Evolutionary conservation across 2,113 vertebrate genomes (phyloP).

Genomic region (Cheirogaleus medius): DNA sequence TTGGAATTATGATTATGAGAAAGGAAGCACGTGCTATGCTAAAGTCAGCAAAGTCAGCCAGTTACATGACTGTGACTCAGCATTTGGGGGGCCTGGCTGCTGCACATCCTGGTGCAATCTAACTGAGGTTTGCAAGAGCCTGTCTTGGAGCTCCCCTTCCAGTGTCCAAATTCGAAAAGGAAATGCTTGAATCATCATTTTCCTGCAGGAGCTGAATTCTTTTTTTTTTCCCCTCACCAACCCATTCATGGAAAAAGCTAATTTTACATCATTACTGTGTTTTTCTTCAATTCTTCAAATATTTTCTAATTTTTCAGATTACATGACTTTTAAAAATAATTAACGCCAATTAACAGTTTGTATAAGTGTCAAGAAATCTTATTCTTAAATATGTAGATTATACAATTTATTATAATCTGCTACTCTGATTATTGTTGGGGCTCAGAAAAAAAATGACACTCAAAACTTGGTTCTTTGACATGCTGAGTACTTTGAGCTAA

Average conservation of each 20-base stretch:
- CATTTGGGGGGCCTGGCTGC: background rate
- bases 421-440: background rate
- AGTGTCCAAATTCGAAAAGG: background rate
- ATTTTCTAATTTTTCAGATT: conserved; percentile 19
- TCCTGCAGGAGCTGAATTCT: background rate
- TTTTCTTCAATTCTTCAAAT: conserved; percentile 32
- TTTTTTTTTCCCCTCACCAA: background rate
- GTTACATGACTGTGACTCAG: background rate
- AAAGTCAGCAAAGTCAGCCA: background rate
- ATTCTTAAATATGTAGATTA: conserved; percentile 7
- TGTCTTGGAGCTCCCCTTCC: background rate
- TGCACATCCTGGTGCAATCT: too few relatives aligned
- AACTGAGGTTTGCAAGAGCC: background rate
- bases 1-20: background rate
- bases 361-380: background rate
- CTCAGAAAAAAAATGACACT: background rate
- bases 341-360: background rate
- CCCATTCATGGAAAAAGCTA: background rate
- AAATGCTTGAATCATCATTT: background rate
- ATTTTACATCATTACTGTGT: conserved; percentile 12
- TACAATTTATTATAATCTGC: background rate
- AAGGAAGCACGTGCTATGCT: background rate
- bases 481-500: background rate
- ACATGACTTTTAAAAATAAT: background rate
- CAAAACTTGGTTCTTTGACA: background rate